These are phyloP conservation scores for Toxotes chatareus DNA, from an alignment of 2,113 vertebrate genomes.

Conservation along the genomic window DNA sequence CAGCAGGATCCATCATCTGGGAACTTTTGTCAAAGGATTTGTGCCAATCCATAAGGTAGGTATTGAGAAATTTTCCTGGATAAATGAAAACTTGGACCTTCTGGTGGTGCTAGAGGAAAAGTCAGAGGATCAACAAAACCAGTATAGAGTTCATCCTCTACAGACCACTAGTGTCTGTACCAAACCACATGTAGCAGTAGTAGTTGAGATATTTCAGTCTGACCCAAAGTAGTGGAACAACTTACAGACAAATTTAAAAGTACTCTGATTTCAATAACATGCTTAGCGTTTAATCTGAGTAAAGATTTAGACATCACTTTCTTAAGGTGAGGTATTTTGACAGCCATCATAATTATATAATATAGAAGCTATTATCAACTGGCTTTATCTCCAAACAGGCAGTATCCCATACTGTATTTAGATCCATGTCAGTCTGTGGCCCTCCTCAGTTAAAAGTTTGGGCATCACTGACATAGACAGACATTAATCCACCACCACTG, in stretches of 20 bases:
- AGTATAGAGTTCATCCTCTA: neutral
- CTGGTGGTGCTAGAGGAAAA: neutral
- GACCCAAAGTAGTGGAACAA: neutral
- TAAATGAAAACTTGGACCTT: neutral
- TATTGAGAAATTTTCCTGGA: neutral
- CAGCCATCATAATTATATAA: slow-evolving; percentile 13
- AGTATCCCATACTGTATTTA: slow-evolving; percentile 12
- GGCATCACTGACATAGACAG: slow-evolving; percentile 35
- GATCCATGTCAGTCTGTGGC: slow-evolving; percentile 22
- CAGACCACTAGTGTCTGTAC: neutral
- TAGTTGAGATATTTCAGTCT: neutral
- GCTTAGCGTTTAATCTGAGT: slow-evolving; percentile 6
- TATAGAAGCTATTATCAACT: slow-evolving; percentile 31
- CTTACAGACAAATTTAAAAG: neutral
- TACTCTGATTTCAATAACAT: neutral
- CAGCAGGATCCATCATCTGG: neutral
- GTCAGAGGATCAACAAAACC: neutral
- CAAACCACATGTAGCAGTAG: neutral
- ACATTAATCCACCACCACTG: slow-evolving; percentile 42
- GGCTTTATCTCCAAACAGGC: slow-evolving; percentile 19
- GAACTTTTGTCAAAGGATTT: neutral
- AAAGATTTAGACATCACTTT: slow-evolving; percentile 40
- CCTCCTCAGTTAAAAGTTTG: slow-evolving; percentile 22
- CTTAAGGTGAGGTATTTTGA: slow-evolving; percentile 18
- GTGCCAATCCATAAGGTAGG: neutral